phyloP scores from a whole-genome alignment of 2,113 vertebrate species.

The Nematolebias whitei region DNA sequence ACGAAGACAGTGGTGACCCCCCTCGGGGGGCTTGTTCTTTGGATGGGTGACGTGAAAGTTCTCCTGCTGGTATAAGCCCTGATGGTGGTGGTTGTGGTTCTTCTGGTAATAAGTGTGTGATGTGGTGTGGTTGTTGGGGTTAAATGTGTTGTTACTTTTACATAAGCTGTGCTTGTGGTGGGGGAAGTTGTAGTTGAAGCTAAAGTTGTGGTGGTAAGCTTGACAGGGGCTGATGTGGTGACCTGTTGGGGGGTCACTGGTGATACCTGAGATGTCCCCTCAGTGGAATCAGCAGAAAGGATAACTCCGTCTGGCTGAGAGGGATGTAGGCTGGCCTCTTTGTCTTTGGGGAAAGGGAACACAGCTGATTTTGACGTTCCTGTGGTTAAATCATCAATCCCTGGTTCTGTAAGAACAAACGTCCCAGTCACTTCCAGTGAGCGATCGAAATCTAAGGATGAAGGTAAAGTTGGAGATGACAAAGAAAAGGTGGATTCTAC shows the following conservation, averaged over 20 bases:
- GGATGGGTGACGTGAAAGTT: slow-evolving; percentile 74
- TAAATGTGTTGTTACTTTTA: slow-evolving; percentile 53
- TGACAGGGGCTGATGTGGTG: slow-evolving; percentile 65
- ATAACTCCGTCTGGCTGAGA: slow-evolving; percentile 53
- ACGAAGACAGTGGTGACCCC: slow-evolving; percentile 70
- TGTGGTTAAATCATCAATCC: slow-evolving; percentile 68
- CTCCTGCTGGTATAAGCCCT: slow-evolving; percentile 68
- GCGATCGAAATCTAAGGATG: slow-evolving; percentile 11
- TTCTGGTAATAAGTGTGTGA: slow-evolving; percentile 68
- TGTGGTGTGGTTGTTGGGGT: slow-evolving; percentile 79
- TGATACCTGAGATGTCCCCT: slow-evolving; percentile 73
- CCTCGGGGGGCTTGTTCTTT: slow-evolving; percentile 74
- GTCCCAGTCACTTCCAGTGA: slow-evolving; percentile 44
- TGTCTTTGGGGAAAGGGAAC: slow-evolving; percentile 72
- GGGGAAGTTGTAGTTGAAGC: slow-evolving; percentile 58
- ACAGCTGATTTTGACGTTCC: slow-evolving; percentile 73
- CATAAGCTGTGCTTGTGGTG: slow-evolving; percentile 52
- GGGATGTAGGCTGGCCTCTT: slow-evolving; percentile 71
- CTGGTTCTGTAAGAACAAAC: slow-evolving; percentile 71
- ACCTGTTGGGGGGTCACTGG: slow-evolving; percentile 67
- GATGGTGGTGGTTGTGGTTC: slow-evolving; percentile 75
- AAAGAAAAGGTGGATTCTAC: slow-evolving; percentile 14
- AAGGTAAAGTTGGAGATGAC: slow-evolving; percentile 25
- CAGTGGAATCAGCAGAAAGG: slow-evolving; percentile 39
- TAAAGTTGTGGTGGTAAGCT: slow-evolving; percentile 73